These are phyloP conservation scores for Campylorhamphus procurvoides DNA, from an alignment of 2,113 vertebrate species.

Conservation along the genomic window DNA sequence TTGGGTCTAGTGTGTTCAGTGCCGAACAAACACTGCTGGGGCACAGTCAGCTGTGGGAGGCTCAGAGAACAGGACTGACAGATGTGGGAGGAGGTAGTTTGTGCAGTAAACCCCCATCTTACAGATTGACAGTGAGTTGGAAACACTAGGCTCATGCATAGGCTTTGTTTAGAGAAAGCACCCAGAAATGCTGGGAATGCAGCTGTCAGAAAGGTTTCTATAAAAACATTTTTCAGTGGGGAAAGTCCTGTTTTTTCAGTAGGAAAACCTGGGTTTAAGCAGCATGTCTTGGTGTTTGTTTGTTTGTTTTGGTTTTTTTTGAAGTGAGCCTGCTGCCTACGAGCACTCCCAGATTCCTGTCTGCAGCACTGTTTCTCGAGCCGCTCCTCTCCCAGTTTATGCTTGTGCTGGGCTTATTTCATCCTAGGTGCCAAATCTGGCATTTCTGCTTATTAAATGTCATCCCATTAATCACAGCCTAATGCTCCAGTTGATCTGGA, in stretches of 20 bases:
- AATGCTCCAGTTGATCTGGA: background rate
- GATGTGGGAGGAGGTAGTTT: too few relatives aligned
- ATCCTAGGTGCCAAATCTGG: background rate
- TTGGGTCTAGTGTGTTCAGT: background rate
- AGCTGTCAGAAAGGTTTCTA: background rate
- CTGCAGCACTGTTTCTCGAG: background rate
- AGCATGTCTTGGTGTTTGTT: background rate
- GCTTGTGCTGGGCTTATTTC: background rate
- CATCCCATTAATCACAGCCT: background rate
- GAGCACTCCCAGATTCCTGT: background rate
- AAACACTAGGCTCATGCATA: accelerated
- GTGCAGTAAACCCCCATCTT: background rate
- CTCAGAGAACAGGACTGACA: background rate
- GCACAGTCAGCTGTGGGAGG: background rate
- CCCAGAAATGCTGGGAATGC: background rate
- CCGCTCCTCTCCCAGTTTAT: background rate
- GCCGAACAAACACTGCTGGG: background rate
- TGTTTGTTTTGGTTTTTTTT: background rate
- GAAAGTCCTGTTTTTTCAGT: background rate
- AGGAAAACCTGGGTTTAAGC: background rate
- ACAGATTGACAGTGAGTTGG: background rate
- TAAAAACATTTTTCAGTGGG: background rate
- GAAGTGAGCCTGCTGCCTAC: background rate
- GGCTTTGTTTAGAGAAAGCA: background rate
- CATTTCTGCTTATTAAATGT: background rate